Conservation (phyloP, 1,140 invertebrate genomes). For the Pseudomyrmex flavicornis region DNA sequence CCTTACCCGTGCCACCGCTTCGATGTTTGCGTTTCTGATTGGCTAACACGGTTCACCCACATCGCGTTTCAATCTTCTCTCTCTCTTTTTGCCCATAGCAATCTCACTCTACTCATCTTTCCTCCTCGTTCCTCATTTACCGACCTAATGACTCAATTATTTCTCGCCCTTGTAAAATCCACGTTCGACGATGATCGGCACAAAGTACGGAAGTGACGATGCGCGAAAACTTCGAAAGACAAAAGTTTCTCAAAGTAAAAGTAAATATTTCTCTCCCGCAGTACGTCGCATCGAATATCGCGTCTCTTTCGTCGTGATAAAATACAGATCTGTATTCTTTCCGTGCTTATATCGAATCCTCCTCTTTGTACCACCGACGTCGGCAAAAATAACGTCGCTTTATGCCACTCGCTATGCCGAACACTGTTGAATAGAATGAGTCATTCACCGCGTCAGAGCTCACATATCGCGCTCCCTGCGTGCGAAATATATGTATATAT, state of each 20-base stretch:
- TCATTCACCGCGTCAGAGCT: background rate
- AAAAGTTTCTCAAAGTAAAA: no score
- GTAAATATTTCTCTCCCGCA: no score
- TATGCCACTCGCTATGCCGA: background rate
- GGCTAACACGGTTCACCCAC: conserved; percentile 56
- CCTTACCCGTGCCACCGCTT: conserved; percentile 49
- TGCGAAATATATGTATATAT: background rate
- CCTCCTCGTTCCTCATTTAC: background rate
- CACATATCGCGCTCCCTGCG: background rate
- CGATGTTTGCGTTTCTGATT: conserved; percentile 78
- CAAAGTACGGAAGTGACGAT: background rate
- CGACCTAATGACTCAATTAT: conserved; percentile 57
- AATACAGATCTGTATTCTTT: background rate
- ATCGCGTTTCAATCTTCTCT: background rate
- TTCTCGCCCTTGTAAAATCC: conserved; percentile 19
- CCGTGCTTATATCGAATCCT: no score
- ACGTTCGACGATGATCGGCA: background rate
- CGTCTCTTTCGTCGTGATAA: background rate
- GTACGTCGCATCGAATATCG: no score
- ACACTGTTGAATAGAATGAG: background rate
- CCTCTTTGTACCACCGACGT: background rate
- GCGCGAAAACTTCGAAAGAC: background rate
- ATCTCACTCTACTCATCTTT: background rate
- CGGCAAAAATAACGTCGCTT: conserved; percentile 28
- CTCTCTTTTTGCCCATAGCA: background rate